These are phyloP conservation scores for Cyprinodon diabolis DNA, from an alignment of 2,797 vertebrate genomes.

Conservation along the genomic window DNA sequence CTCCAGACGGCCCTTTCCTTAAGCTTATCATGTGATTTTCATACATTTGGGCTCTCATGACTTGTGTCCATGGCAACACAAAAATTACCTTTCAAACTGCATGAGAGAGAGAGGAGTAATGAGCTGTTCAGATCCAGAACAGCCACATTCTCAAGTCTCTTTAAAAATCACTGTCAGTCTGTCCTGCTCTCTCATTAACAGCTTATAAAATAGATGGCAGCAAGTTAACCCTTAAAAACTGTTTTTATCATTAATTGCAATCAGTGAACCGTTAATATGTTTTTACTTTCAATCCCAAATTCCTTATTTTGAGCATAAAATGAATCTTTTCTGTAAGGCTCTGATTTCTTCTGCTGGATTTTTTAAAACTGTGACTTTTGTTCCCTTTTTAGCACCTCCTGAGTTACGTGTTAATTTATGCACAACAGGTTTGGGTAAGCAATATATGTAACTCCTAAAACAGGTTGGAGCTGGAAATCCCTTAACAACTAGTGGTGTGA, in stretches of 20 bases:
- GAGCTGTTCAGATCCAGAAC: slow-evolving; percentile 43
- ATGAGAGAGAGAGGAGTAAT: slow-evolving; percentile 26
- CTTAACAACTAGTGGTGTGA: slow-evolving; percentile 26
- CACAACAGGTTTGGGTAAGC: neutral
- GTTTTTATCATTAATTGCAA: neutral
- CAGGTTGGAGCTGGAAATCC: slow-evolving; percentile 14
- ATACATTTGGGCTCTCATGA: slow-evolving; percentile 54
- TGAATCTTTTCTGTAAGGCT: neutral
- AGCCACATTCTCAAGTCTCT: slow-evolving; percentile 14
- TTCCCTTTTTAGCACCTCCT: neutral
- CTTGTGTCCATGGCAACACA: slow-evolving; percentile 73
- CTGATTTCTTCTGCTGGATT: neutral
- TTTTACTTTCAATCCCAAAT: neutral
- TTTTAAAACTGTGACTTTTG: neutral
- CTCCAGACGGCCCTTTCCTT: slow-evolving; percentile 15
- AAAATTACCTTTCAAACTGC: slow-evolving; percentile 63
- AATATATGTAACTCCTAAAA: slow-evolving; percentile 28
- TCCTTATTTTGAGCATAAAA: neutral
- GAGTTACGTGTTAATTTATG: neutral
- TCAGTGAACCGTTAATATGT: neutral
- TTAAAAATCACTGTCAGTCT: slow-evolving; percentile 3
- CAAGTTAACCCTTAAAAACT: slow-evolving; percentile 3
- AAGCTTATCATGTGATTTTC: slow-evolving; percentile 31
- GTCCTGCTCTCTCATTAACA: neutral
- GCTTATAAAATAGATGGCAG: slow-evolving; percentile 7